phyloP scores from a whole-genome alignment of 2,113 vertebrate species.

The Shinisaurus crocodilurus region DNA sequence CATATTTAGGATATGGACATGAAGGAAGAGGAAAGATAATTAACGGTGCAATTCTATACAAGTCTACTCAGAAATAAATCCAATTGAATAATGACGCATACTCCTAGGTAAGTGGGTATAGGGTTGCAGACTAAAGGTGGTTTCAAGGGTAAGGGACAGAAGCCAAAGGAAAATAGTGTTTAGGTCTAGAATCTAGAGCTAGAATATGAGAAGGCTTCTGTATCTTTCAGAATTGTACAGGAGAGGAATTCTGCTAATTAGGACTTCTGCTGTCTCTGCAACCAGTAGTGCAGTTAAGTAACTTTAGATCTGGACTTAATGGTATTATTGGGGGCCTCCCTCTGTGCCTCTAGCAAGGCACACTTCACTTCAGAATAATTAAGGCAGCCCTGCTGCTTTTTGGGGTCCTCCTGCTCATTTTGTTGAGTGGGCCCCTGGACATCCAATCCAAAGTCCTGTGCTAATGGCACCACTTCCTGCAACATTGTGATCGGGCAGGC shows the following conservation, averaged over 20 bases:
- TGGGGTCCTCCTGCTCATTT: too few species aligned
- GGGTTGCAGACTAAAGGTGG: not conserved
- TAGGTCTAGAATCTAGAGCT: not conserved
- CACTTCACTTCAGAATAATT: too few species aligned
- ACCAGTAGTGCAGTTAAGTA: too few species aligned
- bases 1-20: not conserved
- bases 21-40: not conserved
- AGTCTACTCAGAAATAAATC: not conserved
- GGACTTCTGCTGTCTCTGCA: not conserved
- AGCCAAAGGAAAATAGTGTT: not conserved
- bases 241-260: not conserved
- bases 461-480: too few species aligned
- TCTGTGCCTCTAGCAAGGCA: too few species aligned
- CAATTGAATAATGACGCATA: too few species aligned
- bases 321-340: too few species aligned
- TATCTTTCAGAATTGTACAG: not conserved
- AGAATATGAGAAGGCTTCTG: not conserved
- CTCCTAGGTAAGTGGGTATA: too few species aligned
- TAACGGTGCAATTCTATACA: not conserved
- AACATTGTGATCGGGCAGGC: not conserved
- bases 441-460: too few species aligned
- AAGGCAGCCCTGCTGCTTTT: too few species aligned
- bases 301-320: too few species aligned
- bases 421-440: too few species aligned
- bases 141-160: not conserved